These are phyloP conservation scores for Phaonia tiefii DNA, from an alignment of 2,888 invertebrate genomes.

Conservation along the genomic window DNA sequence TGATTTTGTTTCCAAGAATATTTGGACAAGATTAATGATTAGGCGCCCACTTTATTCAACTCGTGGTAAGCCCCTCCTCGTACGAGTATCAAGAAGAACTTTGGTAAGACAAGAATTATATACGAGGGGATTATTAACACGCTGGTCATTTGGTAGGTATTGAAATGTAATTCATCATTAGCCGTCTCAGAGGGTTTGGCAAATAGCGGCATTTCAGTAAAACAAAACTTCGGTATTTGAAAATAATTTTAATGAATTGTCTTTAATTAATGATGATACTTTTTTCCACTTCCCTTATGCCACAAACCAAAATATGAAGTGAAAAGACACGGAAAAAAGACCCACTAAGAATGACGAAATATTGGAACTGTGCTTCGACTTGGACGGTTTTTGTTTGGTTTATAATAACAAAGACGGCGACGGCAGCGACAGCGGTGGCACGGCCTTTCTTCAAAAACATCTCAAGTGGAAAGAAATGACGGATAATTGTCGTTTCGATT, in stretches of 20 bases:
- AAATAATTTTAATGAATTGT: constrained; percentile 33
- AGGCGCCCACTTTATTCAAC: constrained; percentile 58
- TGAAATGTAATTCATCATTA: constrained; percentile 45
- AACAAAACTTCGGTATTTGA: constrained; percentile 18
- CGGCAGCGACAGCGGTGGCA: neutral
- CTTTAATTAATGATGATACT: constrained; percentile 48
- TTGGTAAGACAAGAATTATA: neutral
- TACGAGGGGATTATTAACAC: neutral
- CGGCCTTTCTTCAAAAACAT: constrained; percentile 6
- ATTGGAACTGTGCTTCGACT: no score
- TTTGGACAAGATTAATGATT: constrained; percentile 75
- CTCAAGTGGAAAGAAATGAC: constrained; percentile 44
- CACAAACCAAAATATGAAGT: constrained; percentile 13
- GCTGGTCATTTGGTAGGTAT: constrained; percentile 1
- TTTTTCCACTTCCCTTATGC: neutral
- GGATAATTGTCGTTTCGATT: constrained; percentile 37
- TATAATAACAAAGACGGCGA: neutral
- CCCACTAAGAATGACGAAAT: no score
- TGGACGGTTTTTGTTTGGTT: neutral
- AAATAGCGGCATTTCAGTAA: constrained; percentile 8
- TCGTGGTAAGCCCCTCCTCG: neutral
- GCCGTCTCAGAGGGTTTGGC: neutral
- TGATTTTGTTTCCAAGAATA: constrained; percentile 54
- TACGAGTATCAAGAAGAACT: neutral
- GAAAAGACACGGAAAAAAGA: constrained; percentile 2